A percentile compares a stretch with the other conserved stretches of the same genome.
Conservation (phyloP, 2,888 invertebrate species). For the Ennomos fuscantarius region DNA sequence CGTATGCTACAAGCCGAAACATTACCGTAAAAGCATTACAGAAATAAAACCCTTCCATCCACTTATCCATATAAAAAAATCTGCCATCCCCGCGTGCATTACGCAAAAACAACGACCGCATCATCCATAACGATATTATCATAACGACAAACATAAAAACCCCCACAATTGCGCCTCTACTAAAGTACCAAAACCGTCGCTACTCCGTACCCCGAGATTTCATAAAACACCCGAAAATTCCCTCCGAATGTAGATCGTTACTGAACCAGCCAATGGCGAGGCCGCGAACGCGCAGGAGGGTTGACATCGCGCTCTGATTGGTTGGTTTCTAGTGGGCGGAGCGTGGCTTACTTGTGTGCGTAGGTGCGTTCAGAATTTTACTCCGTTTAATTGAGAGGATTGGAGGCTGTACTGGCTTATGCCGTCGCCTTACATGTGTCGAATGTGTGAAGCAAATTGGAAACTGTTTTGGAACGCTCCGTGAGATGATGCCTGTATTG, state of each 20-base stretch:
- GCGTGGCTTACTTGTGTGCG: conserved; percentile 59
- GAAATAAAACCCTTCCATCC: conserved; percentile 30
- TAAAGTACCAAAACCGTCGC: conserved; percentile 40
- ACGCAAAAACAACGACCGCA: conserved; percentile 70
- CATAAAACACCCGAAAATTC: conserved; percentile 78
- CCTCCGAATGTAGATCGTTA: conserved; percentile 78
- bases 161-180: conserved; percentile 21
- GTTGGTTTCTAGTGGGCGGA: conserved; percentile 60
- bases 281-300: conserved; percentile 65
- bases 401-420: conserved; percentile 39
- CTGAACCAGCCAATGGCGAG: conserved; percentile 62
- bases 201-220: conserved; percentile 57
- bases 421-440: conserved; percentile 50
- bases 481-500: conserved; percentile 44
- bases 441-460: conserved; percentile 55
- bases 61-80: conserved; percentile 36
- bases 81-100: conserved; percentile 59
- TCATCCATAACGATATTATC: conserved; percentile 78
- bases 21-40: conserved; percentile 13
- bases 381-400: conserved; percentile 68
- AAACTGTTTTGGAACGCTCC: conserved; percentile 31
- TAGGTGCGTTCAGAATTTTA: conserved; percentile 66
- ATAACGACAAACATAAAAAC: conserved; percentile 56
- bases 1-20: neutral
- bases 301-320: conserved; percentile 64